A percentile compares a stretch with the other conserved stretches of the same genome.
phyloP scores from a whole-genome alignment of 2,113 vertebrate genomes.

The Platysternon megacephalum region DNA sequence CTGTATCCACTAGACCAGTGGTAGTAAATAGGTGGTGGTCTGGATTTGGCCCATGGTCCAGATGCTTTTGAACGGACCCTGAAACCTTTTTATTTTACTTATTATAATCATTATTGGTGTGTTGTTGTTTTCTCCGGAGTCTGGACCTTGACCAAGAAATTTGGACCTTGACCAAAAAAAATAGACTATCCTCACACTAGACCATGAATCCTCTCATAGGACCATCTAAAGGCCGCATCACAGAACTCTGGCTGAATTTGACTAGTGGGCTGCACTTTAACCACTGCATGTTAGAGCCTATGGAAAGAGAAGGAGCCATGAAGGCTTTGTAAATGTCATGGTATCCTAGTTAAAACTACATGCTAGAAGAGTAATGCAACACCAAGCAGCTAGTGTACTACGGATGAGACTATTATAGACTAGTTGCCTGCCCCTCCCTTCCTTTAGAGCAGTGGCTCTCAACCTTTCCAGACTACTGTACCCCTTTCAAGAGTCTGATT shows the following conservation, averaged over 20 bases:
- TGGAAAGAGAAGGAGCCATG: not conserved
- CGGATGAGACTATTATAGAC: slow-evolving; percentile 13
- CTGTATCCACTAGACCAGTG: not conserved
- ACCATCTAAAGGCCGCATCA: not conserved
- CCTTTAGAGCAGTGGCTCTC: not conserved
- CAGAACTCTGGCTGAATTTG: not conserved
- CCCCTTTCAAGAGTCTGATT: no score
- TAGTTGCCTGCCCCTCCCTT: not conserved
- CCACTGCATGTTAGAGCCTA: not conserved
- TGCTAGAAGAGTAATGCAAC: slow-evolving; percentile 8
- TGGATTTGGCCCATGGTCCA: no score
- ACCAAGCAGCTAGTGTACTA: slow-evolving; percentile 1
- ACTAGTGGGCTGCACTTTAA: rapidly evolving
- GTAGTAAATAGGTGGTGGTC: no score
- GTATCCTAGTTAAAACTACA: not conserved
- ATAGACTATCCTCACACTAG: not conserved
- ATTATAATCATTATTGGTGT: no score
- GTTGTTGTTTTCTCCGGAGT: no score
- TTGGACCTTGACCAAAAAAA: no score
- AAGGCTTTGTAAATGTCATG: not conserved
- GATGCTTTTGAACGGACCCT: no score
- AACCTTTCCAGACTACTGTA: no score
- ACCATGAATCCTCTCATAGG: rapidly evolving
- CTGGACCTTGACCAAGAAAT: no score
- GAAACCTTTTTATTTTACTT: no score